These are phyloP conservation scores for Penaeus indicus DNA, from an alignment of 1,140 invertebrate genomes.

Conservation along the genomic window DNA sequence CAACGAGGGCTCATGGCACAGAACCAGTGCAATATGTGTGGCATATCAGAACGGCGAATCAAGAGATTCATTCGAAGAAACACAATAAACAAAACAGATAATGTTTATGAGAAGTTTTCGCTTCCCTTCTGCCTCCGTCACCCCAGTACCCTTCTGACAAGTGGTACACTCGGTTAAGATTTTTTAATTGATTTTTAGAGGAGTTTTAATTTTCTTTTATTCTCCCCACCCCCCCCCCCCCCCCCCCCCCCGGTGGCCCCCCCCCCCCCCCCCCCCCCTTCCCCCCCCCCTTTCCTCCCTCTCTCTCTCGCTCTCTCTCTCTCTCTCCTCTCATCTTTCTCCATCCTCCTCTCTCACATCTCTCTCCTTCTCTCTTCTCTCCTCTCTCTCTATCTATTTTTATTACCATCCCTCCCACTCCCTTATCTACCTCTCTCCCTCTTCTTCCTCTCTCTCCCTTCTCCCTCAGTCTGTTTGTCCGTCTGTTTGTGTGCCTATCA, in stretches of 20 bases:
- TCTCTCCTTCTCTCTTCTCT: too few relatives aligned
- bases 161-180: neutral
- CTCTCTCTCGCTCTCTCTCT: neutral
- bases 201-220: neutral
- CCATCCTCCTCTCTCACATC: neutral
- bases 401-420: neutral
- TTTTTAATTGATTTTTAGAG: conserved; percentile 16
- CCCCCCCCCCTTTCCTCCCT: neutral
- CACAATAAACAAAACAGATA: too few relatives aligned
- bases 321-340: neutral
- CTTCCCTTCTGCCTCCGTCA: too few relatives aligned
- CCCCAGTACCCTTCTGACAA: too few relatives aligned
- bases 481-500: neutral
- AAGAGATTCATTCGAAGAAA: too few relatives aligned
- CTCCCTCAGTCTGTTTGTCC: neutral
- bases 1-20: too few relatives aligned
- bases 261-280: neutral
- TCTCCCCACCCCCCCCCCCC: too few relatives aligned
- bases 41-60: too few relatives aligned
- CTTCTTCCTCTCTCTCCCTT: neutral
- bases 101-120: too few relatives aligned
- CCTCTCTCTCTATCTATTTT: too few relatives aligned
- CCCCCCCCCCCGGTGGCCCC: neutral
- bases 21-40: too few relatives aligned
- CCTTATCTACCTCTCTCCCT: conserved; percentile 7